Evolutionary conservation across 2,113 vertebrate genomes (phyloP).

Genomic region (Myotis lucifugus): DNA sequence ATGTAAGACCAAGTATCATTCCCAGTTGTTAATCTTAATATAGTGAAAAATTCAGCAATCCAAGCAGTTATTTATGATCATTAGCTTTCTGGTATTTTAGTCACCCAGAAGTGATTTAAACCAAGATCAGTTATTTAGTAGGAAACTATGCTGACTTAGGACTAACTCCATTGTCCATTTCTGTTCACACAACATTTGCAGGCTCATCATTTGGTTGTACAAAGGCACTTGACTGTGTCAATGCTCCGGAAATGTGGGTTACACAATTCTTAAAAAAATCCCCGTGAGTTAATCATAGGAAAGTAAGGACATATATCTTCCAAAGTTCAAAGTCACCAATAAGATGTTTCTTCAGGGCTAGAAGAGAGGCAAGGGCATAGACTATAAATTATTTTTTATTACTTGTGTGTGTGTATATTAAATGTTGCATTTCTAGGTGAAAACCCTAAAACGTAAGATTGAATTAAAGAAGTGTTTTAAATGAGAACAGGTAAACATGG

Average conservation of each 20-base stretch:
- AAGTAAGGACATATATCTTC: neutral
- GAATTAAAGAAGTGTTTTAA: neutral
- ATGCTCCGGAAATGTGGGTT: neutral
- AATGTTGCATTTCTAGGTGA: neutral
- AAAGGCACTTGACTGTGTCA: neutral
- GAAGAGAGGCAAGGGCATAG: neutral
- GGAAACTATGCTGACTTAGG: neutral
- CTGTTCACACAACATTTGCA: neutral
- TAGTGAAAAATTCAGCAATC: neutral
- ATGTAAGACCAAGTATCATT: neutral
- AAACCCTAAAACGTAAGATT: neutral
- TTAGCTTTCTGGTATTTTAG: neutral
- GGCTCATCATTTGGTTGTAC: accelerated
- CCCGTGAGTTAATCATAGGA: neutral
- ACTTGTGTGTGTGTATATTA: neutral
- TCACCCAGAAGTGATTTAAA: neutral
- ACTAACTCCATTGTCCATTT: neutral
- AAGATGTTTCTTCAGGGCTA: neutral
- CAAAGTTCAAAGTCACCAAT: neutral
- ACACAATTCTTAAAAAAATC: neutral
- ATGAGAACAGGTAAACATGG: neutral
- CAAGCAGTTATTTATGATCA: neutral
- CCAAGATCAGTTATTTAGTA: neutral
- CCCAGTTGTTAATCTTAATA: neutral
- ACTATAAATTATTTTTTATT: neutral